Percentiles rank a stretch among this genome's conserved stretches.
Evolutionary conservation across 1,140 invertebrate species (phyloP).

Genomic region (Yoshiicerus persimilis): DNA sequence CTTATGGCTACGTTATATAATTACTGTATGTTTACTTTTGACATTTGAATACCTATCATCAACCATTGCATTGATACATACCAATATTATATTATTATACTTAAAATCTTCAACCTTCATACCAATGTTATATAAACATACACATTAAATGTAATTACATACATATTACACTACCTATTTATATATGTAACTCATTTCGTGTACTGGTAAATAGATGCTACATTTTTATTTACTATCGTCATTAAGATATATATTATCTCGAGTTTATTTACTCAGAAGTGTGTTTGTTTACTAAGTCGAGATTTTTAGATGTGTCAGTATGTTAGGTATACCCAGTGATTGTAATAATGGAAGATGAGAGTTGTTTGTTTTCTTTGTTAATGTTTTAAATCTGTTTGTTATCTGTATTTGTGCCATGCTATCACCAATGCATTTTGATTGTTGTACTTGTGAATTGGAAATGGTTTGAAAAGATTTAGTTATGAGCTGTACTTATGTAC

Average conservation of each 20-base stretch:
- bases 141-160: neutral
- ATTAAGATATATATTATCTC: neutral
- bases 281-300: neutral
- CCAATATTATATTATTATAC: neutral
- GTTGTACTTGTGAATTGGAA: neutral
- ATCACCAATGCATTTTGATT: neutral
- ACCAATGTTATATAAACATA: constrained; percentile 3
- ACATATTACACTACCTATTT: neutral
- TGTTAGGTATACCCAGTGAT: neutral
- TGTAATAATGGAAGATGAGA: too few species aligned
- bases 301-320: neutral
- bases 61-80: neutral
- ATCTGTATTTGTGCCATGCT: neutral
- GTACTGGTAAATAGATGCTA: neutral
- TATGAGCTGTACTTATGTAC: neutral
- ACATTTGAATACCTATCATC: neutral
- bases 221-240: neutral
- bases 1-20: neutral
- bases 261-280: neutral
- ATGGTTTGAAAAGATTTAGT: neutral
- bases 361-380: neutral
- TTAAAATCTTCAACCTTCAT: neutral
- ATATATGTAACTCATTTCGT: neutral
- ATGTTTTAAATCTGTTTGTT: neutral
- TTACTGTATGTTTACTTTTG: neutral